Conservation (phyloP, 2,888 invertebrate genomes). For the Buathra laborator region DNA sequence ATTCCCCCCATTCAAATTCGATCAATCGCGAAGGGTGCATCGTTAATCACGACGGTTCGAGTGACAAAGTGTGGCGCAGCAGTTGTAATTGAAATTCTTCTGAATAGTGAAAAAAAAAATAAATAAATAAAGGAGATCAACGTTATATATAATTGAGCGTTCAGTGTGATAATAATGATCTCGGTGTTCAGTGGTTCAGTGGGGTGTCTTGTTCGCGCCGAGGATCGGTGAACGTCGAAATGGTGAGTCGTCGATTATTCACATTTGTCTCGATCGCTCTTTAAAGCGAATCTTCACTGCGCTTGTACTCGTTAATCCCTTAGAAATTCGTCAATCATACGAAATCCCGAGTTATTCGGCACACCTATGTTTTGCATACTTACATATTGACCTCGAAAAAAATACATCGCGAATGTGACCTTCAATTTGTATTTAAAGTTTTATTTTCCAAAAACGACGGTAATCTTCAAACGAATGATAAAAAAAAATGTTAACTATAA, state of each 20-base stretch:
- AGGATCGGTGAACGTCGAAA: slow-evolving; percentile 55
- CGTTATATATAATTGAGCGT: slow-evolving; percentile 38
- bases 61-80: slow-evolving; percentile 56
- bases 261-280: neutral
- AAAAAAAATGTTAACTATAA: too few relatives aligned
- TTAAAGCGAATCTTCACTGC: neutral
- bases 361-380: too few relatives aligned
- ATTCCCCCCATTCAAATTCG: neutral
- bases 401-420: too few relatives aligned
- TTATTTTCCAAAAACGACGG: too few relatives aligned
- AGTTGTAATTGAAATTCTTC: slow-evolving; percentile 54
- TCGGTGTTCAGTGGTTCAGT: slow-evolving; percentile 47
- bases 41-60: slow-evolving; percentile 35
- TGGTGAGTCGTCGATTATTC: slow-evolving; percentile 58
- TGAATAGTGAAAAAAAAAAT: slow-evolving; percentile 16
- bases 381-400: too few relatives aligned
- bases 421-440: too few relatives aligned
- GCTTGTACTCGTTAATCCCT: neutral
- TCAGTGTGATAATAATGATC: slow-evolving; percentile 62
- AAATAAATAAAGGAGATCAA: neutral
- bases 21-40: slow-evolving; percentile 18
- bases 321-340: neutral
- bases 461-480: too few relatives aligned
- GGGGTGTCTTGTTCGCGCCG: slow-evolving; percentile 43
- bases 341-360: too few relatives aligned